These are phyloP conservation scores for Podarcis cretensis DNA, from an alignment of 2,113 vertebrate genomes.

Conservation along the genomic window DNA sequence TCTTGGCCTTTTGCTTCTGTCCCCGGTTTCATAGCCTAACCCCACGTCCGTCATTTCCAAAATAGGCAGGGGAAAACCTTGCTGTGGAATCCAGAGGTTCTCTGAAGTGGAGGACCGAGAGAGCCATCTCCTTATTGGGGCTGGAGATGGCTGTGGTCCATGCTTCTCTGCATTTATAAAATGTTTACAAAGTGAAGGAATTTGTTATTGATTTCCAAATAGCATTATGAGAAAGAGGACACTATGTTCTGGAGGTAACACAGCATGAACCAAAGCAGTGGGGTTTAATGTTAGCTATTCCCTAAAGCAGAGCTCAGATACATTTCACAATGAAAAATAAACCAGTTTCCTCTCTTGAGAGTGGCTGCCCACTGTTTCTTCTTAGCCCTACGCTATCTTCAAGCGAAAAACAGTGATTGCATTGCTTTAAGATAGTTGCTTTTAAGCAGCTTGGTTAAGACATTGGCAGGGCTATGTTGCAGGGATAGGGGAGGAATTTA, in stretches of 20 bases:
- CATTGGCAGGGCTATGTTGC: neutral
- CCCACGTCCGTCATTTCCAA: neutral
- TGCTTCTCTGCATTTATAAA: neutral
- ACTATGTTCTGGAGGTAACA: neutral
- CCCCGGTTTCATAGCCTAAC: neutral
- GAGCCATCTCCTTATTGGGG: neutral
- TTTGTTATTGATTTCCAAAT: constrained; percentile 10
- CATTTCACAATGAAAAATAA: neutral
- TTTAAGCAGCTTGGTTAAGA: neutral
- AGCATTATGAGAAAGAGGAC: neutral
- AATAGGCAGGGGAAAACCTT: neutral
- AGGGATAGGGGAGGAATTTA: too few species aligned
- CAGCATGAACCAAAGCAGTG: neutral
- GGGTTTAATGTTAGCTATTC: neutral
- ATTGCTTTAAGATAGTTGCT: neutral
- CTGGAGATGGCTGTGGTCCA: neutral
- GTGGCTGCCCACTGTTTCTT: neutral
- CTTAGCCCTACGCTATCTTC: neutral
- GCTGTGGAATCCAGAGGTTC: neutral
- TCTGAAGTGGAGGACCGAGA: neutral
- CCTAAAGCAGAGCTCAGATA: neutral
- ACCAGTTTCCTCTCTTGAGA: neutral
- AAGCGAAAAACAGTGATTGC: neutral
- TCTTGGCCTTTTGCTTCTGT: neutral
- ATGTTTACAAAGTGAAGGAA: neutral